Conservation (phyloP, 2,888 invertebrate genomes). For the Luperina nickerlii region DNA sequence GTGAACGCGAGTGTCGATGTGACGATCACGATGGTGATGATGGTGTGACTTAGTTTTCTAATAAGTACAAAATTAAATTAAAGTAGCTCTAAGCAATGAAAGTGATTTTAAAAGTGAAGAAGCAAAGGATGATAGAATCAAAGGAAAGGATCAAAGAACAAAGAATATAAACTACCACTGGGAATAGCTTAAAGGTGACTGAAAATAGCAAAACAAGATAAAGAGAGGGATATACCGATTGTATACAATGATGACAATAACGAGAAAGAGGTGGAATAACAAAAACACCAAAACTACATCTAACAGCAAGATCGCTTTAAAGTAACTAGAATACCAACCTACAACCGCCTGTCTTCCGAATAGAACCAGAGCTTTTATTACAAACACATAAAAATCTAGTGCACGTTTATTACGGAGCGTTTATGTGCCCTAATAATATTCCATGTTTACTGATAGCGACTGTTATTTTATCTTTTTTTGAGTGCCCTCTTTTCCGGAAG, state of each 20-base stretch:
- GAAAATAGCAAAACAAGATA: not conserved
- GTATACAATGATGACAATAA: not conserved
- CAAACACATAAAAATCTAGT: slow-evolving; percentile 81
- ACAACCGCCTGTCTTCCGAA: slow-evolving; percentile 43
- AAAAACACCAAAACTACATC: not conserved
- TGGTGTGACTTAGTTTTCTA: not conserved
- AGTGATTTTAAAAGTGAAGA: not conserved
- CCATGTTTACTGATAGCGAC: slow-evolving; percentile 82
- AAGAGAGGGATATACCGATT: not conserved
- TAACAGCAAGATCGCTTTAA: not conserved
- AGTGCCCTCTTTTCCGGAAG: slow-evolving; percentile 70
- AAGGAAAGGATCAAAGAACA: not conserved
- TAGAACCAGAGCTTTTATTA: slow-evolving; percentile 76
- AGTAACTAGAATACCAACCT: slow-evolving; percentile 66
- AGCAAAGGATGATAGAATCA: not conserved
- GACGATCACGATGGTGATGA: not conserved
- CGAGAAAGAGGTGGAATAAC: not conserved
- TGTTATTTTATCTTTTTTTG: slow-evolving; percentile 78
- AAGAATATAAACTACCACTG: not conserved
- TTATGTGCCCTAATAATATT: slow-evolving; percentile 82
- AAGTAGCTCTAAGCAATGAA: not conserved
- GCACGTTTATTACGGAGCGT: slow-evolving; percentile 77
- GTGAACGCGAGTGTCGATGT: slow-evolving; percentile 27
- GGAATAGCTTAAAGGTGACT: too few relatives aligned
- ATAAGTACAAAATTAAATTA: not conserved